Conservation (phyloP, 2,113 vertebrate genomes). For the Ammospiza caudacuta region DNA sequence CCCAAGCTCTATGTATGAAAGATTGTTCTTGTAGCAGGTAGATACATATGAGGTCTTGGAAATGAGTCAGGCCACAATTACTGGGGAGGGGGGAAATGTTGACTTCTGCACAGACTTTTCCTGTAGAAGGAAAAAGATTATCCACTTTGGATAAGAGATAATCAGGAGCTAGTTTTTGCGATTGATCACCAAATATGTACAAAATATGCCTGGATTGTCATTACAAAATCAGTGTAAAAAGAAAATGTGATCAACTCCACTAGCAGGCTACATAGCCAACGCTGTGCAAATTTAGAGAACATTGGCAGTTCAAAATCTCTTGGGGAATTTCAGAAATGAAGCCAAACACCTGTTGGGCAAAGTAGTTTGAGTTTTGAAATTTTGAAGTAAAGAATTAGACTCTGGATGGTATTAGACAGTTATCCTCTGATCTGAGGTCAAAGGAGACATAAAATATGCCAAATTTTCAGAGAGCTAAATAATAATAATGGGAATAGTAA, state of each 20-base stretch:
- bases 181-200: neutral
- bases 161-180: neutral
- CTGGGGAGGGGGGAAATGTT: accelerated
- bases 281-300: accelerated
- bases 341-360: neutral
- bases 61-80: neutral
- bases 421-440: neutral
- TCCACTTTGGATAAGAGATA: neutral
- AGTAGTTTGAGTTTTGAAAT: neutral
- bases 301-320: neutral
- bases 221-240: neutral
- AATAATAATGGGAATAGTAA: neutral
- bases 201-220: neutral
- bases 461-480: neutral
- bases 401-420: neutral
- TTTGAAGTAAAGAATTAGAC: neutral
- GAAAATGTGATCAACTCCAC: neutral
- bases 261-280: neutral
- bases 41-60: neutral
- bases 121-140: neutral
- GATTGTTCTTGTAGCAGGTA: neutral
- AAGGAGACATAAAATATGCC: neutral
- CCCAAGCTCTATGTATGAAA: accelerated
- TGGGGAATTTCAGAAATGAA: neutral
- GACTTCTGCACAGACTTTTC: neutral